A percentile compares a stretch with the other conserved stretches of the same genome.
phyloP scores from a whole-genome alignment of 2,113 vertebrate species.

The Alosa alosa region DNA sequence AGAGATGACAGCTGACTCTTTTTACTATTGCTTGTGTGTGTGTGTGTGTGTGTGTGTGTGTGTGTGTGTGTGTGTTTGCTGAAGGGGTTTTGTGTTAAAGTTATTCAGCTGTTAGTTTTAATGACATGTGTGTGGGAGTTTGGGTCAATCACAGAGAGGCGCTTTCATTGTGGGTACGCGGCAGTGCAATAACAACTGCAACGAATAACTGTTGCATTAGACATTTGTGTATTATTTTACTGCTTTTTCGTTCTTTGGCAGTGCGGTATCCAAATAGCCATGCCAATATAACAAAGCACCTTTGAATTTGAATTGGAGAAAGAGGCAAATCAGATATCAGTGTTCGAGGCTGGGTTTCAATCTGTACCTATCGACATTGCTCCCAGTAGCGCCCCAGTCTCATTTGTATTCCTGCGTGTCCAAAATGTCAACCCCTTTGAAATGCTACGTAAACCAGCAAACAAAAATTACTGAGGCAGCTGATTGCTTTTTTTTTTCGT shows the following conservation, averaged over 20 bases:
- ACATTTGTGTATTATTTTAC: background rate
- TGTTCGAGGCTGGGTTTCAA: background rate
- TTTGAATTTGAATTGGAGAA: background rate
- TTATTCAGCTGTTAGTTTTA: too few relatives aligned
- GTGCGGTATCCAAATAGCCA: background rate
- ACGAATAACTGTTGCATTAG: background rate
- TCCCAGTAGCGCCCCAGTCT: background rate
- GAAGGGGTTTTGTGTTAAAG: too few relatives aligned
- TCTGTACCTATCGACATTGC: background rate
- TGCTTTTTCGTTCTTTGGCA: too few relatives aligned
- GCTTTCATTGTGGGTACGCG: too few relatives aligned
- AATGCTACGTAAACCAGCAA: background rate
- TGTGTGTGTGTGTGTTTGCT: background rate
- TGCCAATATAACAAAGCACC: background rate
- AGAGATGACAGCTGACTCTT: background rate
- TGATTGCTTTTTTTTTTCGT: background rate
- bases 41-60: background rate
- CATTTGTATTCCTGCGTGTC: background rate
- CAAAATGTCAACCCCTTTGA: slow-evolving; percentile 4
- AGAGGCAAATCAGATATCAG: background rate
- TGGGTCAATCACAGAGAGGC: too few relatives aligned
- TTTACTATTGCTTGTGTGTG: background rate
- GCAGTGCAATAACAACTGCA: too few relatives aligned
- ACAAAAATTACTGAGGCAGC: background rate
- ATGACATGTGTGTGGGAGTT: too few relatives aligned